Evolutionary conservation across 2,888 invertebrate genomes (phyloP), one percentile per base, ranked within the genome.

Genomic region (Eristalinus aeneus): DNA sequence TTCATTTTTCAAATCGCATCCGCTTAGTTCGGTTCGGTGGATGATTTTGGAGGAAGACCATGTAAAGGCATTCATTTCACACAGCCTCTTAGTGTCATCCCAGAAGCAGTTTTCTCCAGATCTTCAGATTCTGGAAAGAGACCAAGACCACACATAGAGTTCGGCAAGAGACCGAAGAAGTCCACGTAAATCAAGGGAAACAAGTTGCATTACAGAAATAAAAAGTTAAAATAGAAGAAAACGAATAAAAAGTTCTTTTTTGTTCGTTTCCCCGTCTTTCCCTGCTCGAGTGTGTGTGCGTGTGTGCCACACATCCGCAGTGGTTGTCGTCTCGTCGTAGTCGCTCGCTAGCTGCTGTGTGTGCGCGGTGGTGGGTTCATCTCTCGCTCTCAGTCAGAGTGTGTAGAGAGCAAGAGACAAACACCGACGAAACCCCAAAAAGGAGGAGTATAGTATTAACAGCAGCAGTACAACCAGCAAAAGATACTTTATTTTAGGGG

Each of bases 401-500:
- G 75, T 65, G 65, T 73, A 74, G 69, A 46, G 46, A 9, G 46
- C n/a, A 8, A 46, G 46, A 39, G 39, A 39, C 12, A 39, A 12
- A 46, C 46, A 16, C 46, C 46, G 39, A n/a, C 46, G 39, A n/a
- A 16, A 46, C n/a, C 8, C 16, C 46, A 74, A 74, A 85, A 78
- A 71, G 56, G 56, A 56, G 23, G 77, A 71, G 71, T 86, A 65
- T 68, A 74, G 74, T 39, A 53, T 56, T 23, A 22, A 11, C 23
- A 56, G 56, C 23, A 82, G 72, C 75, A 81, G 77, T 61, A 39
- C 36, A 39, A 39, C 39, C 39, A 39, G 39, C 46, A 46, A 46
- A 86, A 86, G 82, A 82, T 82, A 86, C 86, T 86, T 86, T 83
- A 83, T 83, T 87, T 87, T 87, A 87, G 87, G 87, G 87, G 87